These are phyloP conservation scores for Battus philenor DNA, from an alignment of 1,140 invertebrate species.

Conservation along the genomic window DNA sequence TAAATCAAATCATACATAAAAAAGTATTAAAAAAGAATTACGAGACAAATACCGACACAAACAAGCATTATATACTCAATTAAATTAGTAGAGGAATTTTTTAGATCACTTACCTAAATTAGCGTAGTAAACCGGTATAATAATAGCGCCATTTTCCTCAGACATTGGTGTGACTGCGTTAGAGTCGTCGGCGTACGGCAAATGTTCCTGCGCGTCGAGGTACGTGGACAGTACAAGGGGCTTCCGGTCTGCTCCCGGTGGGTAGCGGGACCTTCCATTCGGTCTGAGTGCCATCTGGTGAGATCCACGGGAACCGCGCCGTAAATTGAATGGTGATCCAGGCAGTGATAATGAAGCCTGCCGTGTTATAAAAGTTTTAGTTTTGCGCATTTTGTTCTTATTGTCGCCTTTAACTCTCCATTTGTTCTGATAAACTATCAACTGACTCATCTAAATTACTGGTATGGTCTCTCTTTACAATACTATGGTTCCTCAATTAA, in stretches of 20 bases:
- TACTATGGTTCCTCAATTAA: slow-evolving; percentile 64
- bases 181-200: slow-evolving; percentile 98
- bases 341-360: slow-evolving; percentile 97
- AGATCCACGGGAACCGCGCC: slow-evolving; percentile 91
- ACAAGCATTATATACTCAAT: no score
- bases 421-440: not conserved
- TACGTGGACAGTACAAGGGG: slow-evolving; percentile 95
- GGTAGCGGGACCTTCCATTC: slow-evolving; percentile 82
- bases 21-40: no score
- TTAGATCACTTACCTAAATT: slow-evolving; percentile 85
- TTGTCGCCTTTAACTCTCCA: not conserved
- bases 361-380: slow-evolving; percentile 23
- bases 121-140: slow-evolving; percentile 91
- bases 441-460: slow-evolving; percentile 15
- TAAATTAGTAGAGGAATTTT: no score
- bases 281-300: slow-evolving; percentile 91
- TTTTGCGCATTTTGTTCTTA: not conserved
- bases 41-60: no score
- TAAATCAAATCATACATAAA: no score
- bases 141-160: slow-evolving; percentile 96
- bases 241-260: slow-evolving; percentile 90
- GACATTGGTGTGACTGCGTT: slow-evolving; percentile 98
- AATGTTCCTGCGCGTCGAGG: slow-evolving; percentile 95
- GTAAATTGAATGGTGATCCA: slow-evolving; percentile 95
- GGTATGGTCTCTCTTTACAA: slow-evolving; percentile 32